phyloP scores from a whole-genome alignment of 1,140 invertebrate species.

The Anastrepha ludens region DNA sequence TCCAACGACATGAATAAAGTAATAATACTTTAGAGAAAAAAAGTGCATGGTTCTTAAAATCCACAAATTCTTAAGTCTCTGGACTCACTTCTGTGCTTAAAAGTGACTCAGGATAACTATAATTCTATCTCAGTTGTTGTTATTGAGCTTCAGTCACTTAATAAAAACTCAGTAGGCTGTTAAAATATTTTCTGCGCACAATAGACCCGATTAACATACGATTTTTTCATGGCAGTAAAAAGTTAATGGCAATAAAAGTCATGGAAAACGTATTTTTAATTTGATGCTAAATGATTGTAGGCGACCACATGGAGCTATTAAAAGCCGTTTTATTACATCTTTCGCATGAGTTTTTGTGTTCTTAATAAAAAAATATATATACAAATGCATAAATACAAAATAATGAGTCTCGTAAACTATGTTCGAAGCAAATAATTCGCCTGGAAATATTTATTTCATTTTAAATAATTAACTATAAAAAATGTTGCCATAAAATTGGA shows the following conservation, averaged over 20 bases:
- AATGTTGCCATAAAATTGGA: constrained; percentile 27
- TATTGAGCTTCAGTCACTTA: constrained; percentile 6
- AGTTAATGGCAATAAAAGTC: constrained; percentile 22
- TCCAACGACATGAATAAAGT: no score
- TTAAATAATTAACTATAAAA: constrained; percentile 33
- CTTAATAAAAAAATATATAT: not conserved
- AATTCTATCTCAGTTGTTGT: not conserved
- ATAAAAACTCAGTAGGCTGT: constrained; percentile 1
- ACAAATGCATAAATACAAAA: not conserved
- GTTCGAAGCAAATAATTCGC: constrained; percentile 6
- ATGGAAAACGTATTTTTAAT: constrained; percentile 28
- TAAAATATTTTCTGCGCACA: constrained; percentile 42
- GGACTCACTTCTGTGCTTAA: no score
- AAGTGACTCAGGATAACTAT: no score
- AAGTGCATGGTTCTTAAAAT: no score
- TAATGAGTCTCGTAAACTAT: constrained; percentile 19
- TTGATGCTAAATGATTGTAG: constrained; percentile 50
- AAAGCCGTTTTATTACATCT: not conserved
- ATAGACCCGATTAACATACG: constrained; percentile 13
- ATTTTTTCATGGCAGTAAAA: not conserved
- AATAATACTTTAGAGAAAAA: no score
- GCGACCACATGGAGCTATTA: not conserved
- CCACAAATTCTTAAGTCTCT: not conserved
- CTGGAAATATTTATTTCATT: constrained; percentile 11
- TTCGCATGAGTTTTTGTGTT: not conserved